These are phyloP conservation scores for Ormyrus labotus DNA, from an alignment of 2,888 invertebrate genomes.

Conservation along the genomic window DNA sequence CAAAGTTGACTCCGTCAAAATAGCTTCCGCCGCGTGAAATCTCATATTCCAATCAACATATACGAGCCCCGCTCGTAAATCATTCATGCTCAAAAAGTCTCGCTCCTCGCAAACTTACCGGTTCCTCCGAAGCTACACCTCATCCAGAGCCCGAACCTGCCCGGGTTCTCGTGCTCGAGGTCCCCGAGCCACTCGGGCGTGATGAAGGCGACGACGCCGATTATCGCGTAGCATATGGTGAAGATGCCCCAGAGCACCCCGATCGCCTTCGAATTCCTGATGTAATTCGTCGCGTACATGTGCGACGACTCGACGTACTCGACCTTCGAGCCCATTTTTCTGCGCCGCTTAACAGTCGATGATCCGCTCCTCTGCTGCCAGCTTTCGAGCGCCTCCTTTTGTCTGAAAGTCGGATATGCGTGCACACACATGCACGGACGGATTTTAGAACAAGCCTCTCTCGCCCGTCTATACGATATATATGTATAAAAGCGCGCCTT, in stretches of 20 bases:
- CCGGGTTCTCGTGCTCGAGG: conserved; percentile 89
- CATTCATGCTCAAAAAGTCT: background rate
- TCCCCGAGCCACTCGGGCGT: conserved; percentile 96
- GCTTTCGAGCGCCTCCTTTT: background rate
- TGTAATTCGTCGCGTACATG: conserved; percentile 93
- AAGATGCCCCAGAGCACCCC: conserved; percentile 99
- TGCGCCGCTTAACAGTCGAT: background rate
- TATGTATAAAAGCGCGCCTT: background rate
- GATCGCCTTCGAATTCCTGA: conserved; percentile 94
- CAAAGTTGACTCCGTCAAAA: too few species aligned
- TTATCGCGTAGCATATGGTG: conserved; percentile 97
- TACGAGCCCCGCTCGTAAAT: background rate
- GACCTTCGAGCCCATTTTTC: conserved; percentile 90
- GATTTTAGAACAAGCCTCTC: background rate
- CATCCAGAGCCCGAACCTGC: conserved; percentile 95
- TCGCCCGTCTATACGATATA: background rate
- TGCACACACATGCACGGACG: background rate
- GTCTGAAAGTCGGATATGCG: background rate
- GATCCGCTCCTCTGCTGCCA: conserved; percentile 4
- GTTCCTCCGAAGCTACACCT: conserved; percentile 82
- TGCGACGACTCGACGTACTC: conserved; percentile 95
- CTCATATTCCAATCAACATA: background rate
- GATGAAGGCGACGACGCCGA: conserved; percentile 95
- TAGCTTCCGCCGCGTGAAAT: too few species aligned
- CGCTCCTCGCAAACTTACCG: conserved; percentile 61